Conservation (phyloP, 2,888 invertebrate genomes). For the Cryptocheilus praepositus region DNA sequence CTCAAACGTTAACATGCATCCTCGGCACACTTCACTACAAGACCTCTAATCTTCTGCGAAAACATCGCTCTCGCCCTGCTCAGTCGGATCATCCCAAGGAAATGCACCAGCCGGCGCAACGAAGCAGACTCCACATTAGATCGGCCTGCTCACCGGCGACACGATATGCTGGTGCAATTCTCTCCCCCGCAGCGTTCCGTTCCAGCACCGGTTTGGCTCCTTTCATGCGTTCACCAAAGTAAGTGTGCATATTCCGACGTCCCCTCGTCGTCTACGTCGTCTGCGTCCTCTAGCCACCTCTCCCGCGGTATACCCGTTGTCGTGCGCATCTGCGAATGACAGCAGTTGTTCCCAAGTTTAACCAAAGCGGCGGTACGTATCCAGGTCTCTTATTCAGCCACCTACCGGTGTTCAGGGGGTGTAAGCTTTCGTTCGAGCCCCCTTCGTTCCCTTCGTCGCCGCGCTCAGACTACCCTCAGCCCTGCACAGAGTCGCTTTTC, state of each 20-base stretch:
- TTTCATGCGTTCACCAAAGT: not conserved
- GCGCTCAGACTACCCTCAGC: not conserved
- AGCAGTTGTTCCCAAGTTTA: conserved; percentile 64
- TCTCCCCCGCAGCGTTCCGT: not conserved
- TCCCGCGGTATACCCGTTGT: too few species aligned
- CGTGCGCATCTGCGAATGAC: conserved; percentile 62
- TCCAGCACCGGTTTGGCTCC: too few species aligned
- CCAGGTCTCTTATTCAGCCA: conserved; percentile 36
- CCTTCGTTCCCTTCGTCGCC: too few species aligned
- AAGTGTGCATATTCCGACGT: conserved; percentile 1
- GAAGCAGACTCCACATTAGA: not conserved
- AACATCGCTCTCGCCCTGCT: too few species aligned
- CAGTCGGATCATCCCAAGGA: too few species aligned
- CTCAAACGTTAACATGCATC: too few species aligned
- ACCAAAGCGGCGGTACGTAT: conserved; percentile 30
- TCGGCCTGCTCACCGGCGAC: not conserved
- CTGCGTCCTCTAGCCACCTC: not conserved
- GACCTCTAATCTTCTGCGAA: too few species aligned
- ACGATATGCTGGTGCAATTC: not conserved
- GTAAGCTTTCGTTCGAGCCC: not conserved
- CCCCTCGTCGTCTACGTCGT: not conserved
- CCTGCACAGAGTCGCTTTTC: not conserved
- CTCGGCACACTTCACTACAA: too few species aligned
- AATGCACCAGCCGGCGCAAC: too few species aligned
- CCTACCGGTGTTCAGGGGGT: conserved; percentile 12